phyloP scores from a whole-genome alignment of 2,888 invertebrate species.

The Xestia rhomboidea region DNA sequence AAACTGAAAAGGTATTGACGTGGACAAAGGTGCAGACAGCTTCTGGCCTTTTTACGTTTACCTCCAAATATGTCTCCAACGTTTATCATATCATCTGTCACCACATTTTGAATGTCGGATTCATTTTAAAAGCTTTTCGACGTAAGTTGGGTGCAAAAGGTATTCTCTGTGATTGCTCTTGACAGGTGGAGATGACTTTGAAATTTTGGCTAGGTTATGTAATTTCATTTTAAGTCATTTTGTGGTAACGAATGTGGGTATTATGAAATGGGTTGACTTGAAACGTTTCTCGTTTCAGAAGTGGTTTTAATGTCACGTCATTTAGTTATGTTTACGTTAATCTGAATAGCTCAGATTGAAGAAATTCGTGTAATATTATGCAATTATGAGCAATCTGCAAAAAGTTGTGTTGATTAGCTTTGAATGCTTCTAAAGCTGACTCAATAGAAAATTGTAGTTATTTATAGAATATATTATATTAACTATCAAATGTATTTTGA shows the following conservation, averaged over 20 bases:
- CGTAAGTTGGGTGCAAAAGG: slow-evolving; percentile 27
- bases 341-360: neutral
- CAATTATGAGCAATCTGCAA: slow-evolving; percentile 2
- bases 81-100: slow-evolving; percentile 31
- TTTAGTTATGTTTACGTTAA: neutral
- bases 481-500: neutral
- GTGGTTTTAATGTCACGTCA: neutral
- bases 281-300: slow-evolving; percentile 16
- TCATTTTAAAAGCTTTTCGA: slow-evolving; percentile 53
- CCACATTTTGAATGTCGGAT: slow-evolving; percentile 40
- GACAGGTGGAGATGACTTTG: slow-evolving; percentile 45
- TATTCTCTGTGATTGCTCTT: slow-evolving; percentile 31
- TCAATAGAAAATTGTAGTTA: slow-evolving; percentile 1
- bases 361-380: neutral
- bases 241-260: slow-evolving; percentile 19
- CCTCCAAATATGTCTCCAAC: slow-evolving; percentile 19
- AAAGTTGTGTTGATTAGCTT: neutral
- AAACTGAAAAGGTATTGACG: neutral
- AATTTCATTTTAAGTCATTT: slow-evolving; percentile 29
- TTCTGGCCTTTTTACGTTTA: slow-evolving; percentile 10
- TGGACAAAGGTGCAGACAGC: slow-evolving; percentile 11
- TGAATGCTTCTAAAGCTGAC: neutral
- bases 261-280: slow-evolving; percentile 16
- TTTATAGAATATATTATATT: neutral
- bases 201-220: slow-evolving; percentile 16